Base-by-base conservation (phyloP, 2,113 vertebrate genomes). In the Grammomys surdaster region DNA sequence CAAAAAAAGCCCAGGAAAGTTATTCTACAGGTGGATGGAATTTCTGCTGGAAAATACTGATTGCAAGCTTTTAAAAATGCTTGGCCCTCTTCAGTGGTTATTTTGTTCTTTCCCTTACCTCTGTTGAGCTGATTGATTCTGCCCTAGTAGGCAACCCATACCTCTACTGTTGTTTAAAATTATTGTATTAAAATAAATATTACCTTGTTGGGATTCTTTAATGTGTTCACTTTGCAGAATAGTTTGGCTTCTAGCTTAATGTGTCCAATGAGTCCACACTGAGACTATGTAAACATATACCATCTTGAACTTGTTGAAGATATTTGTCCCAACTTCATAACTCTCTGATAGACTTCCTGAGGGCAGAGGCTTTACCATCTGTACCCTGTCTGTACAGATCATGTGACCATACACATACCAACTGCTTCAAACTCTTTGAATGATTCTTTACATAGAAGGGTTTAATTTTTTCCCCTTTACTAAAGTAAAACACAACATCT, bases 171-270 rank as follows among this genome's bases (percentile, higher is more conserved):
- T 58, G 17, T 84, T 73, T 69, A 12, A 63, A 63, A 48, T 91
- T 77, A 65, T 84, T 90, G 48, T 85, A 87, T 75, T 80, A 63
- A 63, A 90, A 51, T 94, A 82, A 33, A 40, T 84, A 19, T 14
- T 67, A 72, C 84, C 51, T 90, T 6, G 17, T 75, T 85, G 40
- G 56, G 69, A 91, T 63, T 87, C 78, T 89, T 94, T 94, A 51
- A 87, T 88, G 56, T n/a, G 70, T 78, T 67, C 40, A 22, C 36
- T 94, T 89, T 70, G 36, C 90, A 91, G 73, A 78, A 85, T 48
- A 86, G 76, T 70, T 76, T 94, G 87, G 26, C 22, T 88, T 95
- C 46, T 67, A 88, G 40, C 46, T 96, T 73, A 67, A 9, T 76
- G 24, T 81, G 24, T 82, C 78, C 31, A 80, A 9, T 65, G 19